Percentiles rank a stretch among this genome's conserved stretches.
Evolutionary conservation across 2,888 invertebrate genomes (phyloP).

Genomic region (Cheiracanthium punctorium): DNA sequence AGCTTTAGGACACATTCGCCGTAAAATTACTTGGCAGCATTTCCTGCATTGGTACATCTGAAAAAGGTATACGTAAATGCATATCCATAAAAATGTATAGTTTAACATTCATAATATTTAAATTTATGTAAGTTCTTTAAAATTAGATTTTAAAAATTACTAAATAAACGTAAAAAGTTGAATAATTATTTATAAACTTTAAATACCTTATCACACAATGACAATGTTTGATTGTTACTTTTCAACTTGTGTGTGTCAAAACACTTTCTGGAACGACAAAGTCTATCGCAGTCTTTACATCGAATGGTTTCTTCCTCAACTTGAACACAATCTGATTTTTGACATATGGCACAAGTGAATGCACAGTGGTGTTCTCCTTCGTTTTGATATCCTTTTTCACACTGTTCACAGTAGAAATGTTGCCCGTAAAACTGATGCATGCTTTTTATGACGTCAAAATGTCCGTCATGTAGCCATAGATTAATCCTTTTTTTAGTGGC

Average conservation of each 20-base stretch:
- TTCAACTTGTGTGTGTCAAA: neutral
- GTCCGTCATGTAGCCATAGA: neutral
- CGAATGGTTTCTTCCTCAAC: neutral
- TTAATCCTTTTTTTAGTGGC: neutral
- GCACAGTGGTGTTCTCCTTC: neutral
- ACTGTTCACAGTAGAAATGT: neutral
- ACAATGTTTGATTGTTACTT: neutral
- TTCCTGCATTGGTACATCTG: slow-evolving; percentile 27
- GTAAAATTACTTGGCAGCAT: neutral
- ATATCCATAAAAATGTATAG: too few relatives aligned
- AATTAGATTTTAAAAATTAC: too few relatives aligned
- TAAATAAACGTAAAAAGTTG: neutral
- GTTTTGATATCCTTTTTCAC: neutral
- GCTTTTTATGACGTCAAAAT: neutral
- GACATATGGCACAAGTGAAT: neutral
- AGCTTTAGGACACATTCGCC: neutral
- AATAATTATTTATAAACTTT: too few relatives aligned
- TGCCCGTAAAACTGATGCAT: neutral
- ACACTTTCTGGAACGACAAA: neutral
- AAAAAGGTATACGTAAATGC: too few relatives aligned
- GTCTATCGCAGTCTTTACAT: neutral
- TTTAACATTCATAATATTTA: too few relatives aligned
- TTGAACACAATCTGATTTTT: neutral
- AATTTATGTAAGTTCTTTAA: too few relatives aligned
- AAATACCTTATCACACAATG: neutral